phyloP scores from a whole-genome alignment of 2,797 vertebrate species.

The Prionace glauca region DNA sequence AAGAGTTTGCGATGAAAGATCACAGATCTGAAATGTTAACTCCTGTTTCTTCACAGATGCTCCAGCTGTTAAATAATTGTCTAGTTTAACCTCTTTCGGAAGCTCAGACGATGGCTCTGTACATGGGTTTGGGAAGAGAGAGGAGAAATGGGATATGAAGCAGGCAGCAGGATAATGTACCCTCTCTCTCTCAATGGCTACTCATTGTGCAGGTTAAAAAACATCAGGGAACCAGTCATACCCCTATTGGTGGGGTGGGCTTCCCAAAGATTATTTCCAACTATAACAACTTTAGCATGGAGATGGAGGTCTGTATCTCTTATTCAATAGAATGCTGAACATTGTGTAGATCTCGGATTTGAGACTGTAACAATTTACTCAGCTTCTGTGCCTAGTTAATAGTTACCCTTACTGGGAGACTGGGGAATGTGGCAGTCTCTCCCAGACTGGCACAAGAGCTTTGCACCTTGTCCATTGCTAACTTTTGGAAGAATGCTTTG shows the following conservation, averaged over 20 bases:
- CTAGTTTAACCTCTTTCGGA: background rate
- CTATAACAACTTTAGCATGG: background rate
- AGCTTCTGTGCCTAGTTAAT: too few relatives aligned
- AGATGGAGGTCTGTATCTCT: background rate
- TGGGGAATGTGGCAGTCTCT: background rate
- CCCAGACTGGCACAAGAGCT: too few relatives aligned
- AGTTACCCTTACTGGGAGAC: background rate
- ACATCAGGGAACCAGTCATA: background rate
- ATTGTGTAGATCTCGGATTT: background rate
- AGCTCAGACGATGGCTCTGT: background rate
- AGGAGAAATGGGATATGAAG: background rate
- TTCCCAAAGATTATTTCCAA: background rate
- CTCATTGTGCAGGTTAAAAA: background rate
- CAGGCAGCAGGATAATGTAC: background rate
- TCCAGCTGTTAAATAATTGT: background rate
- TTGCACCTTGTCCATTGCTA: background rate
- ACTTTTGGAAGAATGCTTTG: background rate
- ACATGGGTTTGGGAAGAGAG: background rate
- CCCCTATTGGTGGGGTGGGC: fast-evolving
- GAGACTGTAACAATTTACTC: background rate
- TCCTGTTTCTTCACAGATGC: background rate
- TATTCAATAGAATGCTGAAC: background rate
- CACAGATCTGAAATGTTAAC: background rate
- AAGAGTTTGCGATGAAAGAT: background rate
- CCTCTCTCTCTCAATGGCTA: background rate